Percentiles rank a stretch among this genome's conserved stretches.
Conservation (phyloP, 2,797 vertebrate species). For the Lemur catta region DNA sequence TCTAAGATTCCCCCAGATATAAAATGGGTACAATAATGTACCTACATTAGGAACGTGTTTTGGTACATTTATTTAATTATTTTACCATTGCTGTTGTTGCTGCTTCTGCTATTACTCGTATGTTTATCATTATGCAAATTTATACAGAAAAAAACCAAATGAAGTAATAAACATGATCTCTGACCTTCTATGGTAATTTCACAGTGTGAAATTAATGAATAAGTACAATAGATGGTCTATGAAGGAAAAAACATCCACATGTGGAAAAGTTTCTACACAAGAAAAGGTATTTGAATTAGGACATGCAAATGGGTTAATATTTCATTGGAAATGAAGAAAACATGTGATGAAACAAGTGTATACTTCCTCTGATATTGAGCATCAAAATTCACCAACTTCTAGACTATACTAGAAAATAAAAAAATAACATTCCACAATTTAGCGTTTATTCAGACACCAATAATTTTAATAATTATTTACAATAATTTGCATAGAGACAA, state of each 20-base stretch:
- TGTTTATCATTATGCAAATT: not conserved
- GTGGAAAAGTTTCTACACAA: not conserved
- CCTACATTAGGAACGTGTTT: not conserved
- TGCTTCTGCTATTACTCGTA: not conserved
- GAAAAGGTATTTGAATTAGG: not conserved
- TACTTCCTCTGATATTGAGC: not conserved
- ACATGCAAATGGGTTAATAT: not conserved
- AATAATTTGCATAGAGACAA: not conserved
- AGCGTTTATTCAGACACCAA: slow-evolving; percentile 22
- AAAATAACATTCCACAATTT: slow-evolving; percentile 13
- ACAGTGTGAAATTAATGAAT: slow-evolving; percentile 36
- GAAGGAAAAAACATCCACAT: slow-evolving; percentile 22
- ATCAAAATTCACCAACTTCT: not conserved
- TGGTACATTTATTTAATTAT: not conserved
- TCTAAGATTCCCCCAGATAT: not conserved
- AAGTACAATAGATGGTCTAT: not conserved
- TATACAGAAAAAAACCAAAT: not conserved
- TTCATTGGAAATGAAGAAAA: not conserved
- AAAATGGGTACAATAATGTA: slow-evolving; percentile 1
- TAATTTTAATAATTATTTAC: not conserved
- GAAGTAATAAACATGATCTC: not conserved
- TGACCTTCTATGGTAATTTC: not conserved
- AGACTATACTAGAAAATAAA: slow-evolving; percentile 26
- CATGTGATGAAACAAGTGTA: not conserved
- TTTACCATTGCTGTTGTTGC: not conserved